Conservation (phyloP, 2,113 vertebrate genomes). For the Ictalurus furcatus region DNA sequence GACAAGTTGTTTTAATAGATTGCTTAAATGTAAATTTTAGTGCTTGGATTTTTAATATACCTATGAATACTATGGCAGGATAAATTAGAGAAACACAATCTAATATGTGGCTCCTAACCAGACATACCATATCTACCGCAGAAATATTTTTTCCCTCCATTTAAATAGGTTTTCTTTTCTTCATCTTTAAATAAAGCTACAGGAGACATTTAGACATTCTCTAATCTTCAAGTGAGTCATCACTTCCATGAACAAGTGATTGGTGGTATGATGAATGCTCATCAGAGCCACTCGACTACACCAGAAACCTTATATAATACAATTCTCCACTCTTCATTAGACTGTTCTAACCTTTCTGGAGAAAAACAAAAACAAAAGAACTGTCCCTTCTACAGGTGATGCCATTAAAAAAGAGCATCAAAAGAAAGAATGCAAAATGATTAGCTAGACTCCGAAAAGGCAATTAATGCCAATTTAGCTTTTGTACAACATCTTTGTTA, state of each 20-base stretch:
- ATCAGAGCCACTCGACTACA: slow-evolving; percentile 1
- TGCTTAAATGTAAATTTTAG: background rate
- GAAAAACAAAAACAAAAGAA: background rate
- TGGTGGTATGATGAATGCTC: background rate
- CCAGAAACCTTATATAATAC: background rate
- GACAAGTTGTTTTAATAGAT: background rate
- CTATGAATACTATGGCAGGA: background rate
- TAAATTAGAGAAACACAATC: background rate
- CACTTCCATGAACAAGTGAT: background rate
- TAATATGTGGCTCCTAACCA: background rate
- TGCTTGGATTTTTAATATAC: background rate
- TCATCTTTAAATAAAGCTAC: background rate
- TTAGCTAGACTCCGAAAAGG: background rate
- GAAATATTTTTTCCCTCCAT: background rate
- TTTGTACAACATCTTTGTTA: background rate
- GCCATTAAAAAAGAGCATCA: background rate
- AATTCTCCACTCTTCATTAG: background rate
- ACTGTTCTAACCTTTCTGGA: background rate
- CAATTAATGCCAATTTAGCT: slow-evolving; percentile 6
- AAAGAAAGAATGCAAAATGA: slow-evolving; percentile 5
- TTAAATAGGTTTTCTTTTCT: background rate
- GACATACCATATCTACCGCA: background rate
- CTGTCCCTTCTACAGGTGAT: background rate
- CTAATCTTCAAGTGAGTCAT: background rate
- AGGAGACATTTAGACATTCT: background rate